phyloP scores from a whole-genome alignment of 2,888 invertebrate genomes.

The Drosophila flavopinicola region DNA sequence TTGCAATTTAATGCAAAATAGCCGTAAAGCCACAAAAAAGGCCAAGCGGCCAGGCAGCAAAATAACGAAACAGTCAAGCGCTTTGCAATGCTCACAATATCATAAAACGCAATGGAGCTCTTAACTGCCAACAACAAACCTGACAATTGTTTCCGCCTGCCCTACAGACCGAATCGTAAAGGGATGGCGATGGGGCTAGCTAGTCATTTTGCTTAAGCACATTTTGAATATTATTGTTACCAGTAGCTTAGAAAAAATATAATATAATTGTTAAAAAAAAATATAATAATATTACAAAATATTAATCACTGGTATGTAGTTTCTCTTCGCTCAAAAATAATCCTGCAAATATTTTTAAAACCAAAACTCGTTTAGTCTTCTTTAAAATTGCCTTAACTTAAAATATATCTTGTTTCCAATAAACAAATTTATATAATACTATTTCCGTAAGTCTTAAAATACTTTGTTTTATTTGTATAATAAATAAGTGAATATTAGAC shows the following conservation, averaged over 20 bases:
- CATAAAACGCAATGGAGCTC: conserved; percentile 70
- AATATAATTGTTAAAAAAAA: background rate
- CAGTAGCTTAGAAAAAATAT: background rate
- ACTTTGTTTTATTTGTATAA: too few relatives aligned
- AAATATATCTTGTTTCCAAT: too few relatives aligned
- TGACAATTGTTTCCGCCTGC: conserved; percentile 73
- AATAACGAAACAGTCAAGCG: conserved; percentile 33
- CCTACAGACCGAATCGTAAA: conserved; percentile 3
- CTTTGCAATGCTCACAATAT: conserved; percentile 50
- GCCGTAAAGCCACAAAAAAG: conserved; percentile 65
- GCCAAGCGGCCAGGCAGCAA: conserved; percentile 14
- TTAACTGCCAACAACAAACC: conserved; percentile 60
- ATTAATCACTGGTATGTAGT: background rate
- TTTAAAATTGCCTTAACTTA: too few relatives aligned
- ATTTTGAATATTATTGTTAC: conserved; percentile 16
- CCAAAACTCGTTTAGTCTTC: background rate
- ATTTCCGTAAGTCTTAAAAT: too few relatives aligned
- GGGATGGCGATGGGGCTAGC: background rate
- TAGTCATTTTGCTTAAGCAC: conserved; percentile 2
- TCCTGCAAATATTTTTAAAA: background rate
- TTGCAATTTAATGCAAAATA: conserved; percentile 71
- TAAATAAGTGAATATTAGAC: too few relatives aligned
- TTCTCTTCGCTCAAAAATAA: background rate
- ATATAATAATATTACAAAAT: too few relatives aligned
- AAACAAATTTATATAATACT: too few relatives aligned